Base-by-base conservation (phyloP, 2,113 vertebrate genomes). In the Dromas ardeola region DNA sequence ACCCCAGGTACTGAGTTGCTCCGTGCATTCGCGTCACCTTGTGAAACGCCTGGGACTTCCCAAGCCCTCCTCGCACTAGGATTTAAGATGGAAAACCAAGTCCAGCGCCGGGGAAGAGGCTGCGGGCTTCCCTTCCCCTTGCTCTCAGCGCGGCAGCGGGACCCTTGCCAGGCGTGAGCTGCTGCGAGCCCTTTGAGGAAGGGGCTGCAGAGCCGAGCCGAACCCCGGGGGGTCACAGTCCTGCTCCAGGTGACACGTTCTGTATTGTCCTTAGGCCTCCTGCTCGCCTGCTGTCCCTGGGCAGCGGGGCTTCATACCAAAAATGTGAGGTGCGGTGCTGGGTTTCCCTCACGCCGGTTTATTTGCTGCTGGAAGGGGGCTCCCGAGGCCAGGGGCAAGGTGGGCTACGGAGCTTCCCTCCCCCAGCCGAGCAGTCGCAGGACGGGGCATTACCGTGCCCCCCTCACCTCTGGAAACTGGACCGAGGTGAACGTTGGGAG, bases 261-360 rank as follows among this genome's bases (percentile, higher is more conserved):
- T 27, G 27, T 1, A 1, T 23, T 27, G 18, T 36, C 30, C 19
- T 56, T 58, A 11, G 2, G 3, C n/a, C 19, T 16, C 18, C 26
- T 6, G 0, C 47, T 62, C 25, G 7, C 40, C 40, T 7, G 11
- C 21, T 70, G 19, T 18, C 13, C 29, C 17, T 2, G 42, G 29
- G 38, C 65, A 34, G 42, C 34, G 80, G 15, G 18, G 36, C 1
- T 26, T 6, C 18, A 7, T 32, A 38, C 23, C 4, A 38, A 13
- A 21, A 49, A 15, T 1, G 2, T 1, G 12, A 4, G 10, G 7
- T 1, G 59, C 34, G 19, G 25, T 8, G 7, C 0, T 29, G 61
- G 21, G 20, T 17, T 56, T 26, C 9, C 38, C 45, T 11, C 3
- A 10, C 8, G 1, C 19, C 4, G 3, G 3, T 21, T 56, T 8